Conservation (phyloP, 2,888 invertebrate species). For the Thymelicus sylvestris region DNA sequence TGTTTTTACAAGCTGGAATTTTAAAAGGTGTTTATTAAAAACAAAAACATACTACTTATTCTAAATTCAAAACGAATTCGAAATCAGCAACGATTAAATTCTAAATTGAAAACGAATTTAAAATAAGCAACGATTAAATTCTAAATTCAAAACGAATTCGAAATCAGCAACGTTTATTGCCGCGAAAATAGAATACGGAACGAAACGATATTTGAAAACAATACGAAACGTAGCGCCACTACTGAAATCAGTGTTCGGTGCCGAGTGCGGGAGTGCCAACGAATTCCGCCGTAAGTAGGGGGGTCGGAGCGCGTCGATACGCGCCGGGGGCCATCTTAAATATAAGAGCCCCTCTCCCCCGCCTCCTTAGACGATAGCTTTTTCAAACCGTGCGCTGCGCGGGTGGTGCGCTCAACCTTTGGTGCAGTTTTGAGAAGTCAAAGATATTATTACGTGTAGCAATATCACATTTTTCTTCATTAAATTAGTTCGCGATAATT, state of each 20-base stretch:
- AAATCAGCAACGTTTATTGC: too few relatives aligned
- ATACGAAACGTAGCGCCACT: constrained; percentile 1
- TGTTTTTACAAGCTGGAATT: too few relatives aligned
- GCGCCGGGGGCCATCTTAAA: constrained; percentile 82
- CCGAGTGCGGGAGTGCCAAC: constrained; percentile 35
- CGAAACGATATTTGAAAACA: not conserved
- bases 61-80: too few relatives aligned
- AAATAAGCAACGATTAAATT: too few relatives aligned
- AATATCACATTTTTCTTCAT: too few relatives aligned
- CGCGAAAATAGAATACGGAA: too few relatives aligned
- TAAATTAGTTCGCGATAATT: too few relatives aligned
- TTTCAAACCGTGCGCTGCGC: constrained; percentile 68
- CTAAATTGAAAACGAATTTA: too few relatives aligned
- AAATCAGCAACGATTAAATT: too few relatives aligned
- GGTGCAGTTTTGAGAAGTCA: constrained; percentile 39
- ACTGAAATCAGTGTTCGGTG: constrained; percentile 48
- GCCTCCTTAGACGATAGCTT: constrained; percentile 80
- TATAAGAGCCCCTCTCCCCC: constrained; percentile 66
- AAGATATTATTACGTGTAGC: too few relatives aligned
- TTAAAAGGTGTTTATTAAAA: too few relatives aligned
- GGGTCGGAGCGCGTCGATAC: constrained; percentile 74
- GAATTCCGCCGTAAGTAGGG: constrained; percentile 43
- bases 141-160: too few relatives aligned
- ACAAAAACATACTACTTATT: not conserved
- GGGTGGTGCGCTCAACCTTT: constrained; percentile 62